Percentiles rank a stretch among this genome's conserved stretches.
Evolutionary conservation across 2,797 vertebrate species (phyloP).

Genomic region (Gadopsis marmoratus): DNA sequence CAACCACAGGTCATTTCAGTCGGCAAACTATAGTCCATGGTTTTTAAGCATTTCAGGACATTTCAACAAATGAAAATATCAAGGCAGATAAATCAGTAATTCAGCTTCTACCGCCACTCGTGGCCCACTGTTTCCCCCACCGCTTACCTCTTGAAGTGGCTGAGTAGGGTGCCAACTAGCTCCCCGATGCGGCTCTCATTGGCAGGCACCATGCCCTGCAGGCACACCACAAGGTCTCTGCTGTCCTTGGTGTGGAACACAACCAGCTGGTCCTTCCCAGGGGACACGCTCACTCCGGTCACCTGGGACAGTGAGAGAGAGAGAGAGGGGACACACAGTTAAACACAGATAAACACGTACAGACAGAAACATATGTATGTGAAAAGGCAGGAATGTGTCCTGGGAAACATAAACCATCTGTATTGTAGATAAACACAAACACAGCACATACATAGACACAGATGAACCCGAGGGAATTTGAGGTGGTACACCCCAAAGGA

Average conservation of each 20-base stretch:
- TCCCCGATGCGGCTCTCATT: slow-evolving; percentile 94
- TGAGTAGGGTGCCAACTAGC: slow-evolving; percentile 93
- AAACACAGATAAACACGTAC: slow-evolving; percentile 34
- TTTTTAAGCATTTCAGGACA: not conserved
- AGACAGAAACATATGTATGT: slow-evolving; percentile 14
- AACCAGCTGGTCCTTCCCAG: slow-evolving; percentile 97
- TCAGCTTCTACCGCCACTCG: slow-evolving; percentile 4
- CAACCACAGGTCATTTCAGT: not conserved
- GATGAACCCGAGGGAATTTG: not conserved
- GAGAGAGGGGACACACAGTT: slow-evolving; percentile 14
- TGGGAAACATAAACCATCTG: slow-evolving; percentile 1
- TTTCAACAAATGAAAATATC: not conserved
- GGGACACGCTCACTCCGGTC: slow-evolving; percentile 95
- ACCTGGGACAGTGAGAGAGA: slow-evolving; percentile 83
- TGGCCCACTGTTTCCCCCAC: not conserved
- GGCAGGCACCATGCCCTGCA: slow-evolving; percentile 90
- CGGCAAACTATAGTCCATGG: not conserved
- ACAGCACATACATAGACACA: not conserved
- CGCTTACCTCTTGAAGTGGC: slow-evolving; percentile 95
- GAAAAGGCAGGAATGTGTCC: not conserved
- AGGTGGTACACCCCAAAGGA: not conserved
- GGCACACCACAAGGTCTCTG: slow-evolving; percentile 95
- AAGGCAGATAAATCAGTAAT: not conserved
- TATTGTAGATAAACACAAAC: not conserved
- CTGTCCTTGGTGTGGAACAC: slow-evolving; percentile 98